Conservation (phyloP, 2,113 vertebrate species). For the Hemiscyllium ocellatum region DNA sequence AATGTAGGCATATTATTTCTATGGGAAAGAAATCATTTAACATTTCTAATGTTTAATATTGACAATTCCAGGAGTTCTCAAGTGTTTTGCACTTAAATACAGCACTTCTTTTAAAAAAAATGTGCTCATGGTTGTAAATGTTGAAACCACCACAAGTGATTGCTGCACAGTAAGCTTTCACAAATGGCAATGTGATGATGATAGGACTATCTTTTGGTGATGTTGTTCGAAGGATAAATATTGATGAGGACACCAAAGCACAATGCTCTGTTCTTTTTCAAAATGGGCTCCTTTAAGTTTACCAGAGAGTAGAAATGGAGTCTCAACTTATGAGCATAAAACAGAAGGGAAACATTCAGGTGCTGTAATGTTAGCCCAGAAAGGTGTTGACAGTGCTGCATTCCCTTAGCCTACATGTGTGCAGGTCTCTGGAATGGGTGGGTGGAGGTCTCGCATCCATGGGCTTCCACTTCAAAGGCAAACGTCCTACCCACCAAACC, state of each 20-base stretch:
- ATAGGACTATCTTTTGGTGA: background rate
- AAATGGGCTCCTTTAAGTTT: background rate
- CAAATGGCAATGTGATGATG: background rate
- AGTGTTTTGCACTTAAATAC: background rate
- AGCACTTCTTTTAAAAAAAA: background rate
- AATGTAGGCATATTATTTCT: too few species aligned
- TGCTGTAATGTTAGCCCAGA: too few species aligned
- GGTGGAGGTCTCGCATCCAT: background rate
- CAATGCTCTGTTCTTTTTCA: background rate
- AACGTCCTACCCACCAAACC: background rate
- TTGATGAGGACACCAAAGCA: background rate
- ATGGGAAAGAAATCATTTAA: background rate
- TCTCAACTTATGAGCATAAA: background rate
- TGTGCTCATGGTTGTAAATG: background rate
- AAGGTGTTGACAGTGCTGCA: background rate
- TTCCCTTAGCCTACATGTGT: background rate
- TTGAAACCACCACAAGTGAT: background rate
- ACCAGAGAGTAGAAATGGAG: background rate
- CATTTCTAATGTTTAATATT: background rate
- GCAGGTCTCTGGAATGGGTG: background rate
- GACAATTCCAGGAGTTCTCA: background rate
- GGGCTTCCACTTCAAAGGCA: background rate
- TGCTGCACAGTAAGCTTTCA: background rate
- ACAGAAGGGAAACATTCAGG: background rate
- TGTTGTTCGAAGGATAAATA: background rate